A percentile compares a stretch with the other conserved stretches of the same genome.
Evolutionary conservation across 2,113 vertebrate species (phyloP).

Genomic region (Epinephelus fuscoguttatus): DNA sequence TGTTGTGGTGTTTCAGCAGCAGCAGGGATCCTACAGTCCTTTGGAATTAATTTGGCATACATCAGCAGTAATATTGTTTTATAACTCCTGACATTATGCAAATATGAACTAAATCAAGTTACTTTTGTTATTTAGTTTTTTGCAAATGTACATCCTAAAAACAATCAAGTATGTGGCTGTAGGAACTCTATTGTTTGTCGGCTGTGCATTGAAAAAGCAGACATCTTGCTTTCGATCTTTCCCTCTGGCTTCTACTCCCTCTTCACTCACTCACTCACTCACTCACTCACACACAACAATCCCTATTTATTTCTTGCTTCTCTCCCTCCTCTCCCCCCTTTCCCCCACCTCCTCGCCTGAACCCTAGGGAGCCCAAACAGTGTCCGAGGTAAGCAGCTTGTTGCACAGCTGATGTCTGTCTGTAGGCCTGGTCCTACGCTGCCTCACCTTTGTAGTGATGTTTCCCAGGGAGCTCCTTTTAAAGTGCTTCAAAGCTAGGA

Average conservation of each 20-base stretch:
- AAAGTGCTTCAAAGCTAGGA: background rate
- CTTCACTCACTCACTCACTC: constrained; percentile 6
- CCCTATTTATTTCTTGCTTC: constrained; percentile 62
- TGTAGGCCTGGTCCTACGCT: constrained; percentile 8
- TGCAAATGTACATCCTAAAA: background rate
- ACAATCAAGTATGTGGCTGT: constrained; percentile 5
- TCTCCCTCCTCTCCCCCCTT: constrained; percentile 36
- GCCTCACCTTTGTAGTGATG: constrained; percentile 5
- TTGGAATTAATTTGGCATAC: background rate
- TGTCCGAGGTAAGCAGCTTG: constrained; percentile 82
- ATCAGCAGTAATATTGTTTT: background rate
- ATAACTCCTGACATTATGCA: too few species aligned
- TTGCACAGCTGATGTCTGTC: constrained; percentile 27
- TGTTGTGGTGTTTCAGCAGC: constrained; percentile 1
- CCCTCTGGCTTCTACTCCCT: constrained; percentile 7
- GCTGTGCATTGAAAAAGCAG: background rate
- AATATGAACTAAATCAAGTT: background rate
- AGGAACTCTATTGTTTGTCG: constrained; percentile 9
- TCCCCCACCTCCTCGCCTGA: constrained; percentile 37
- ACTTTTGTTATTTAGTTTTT: background rate
- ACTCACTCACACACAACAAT: background rate
- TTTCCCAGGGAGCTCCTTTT: background rate
- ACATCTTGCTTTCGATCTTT: background rate
- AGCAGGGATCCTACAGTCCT: constrained; percentile 33
- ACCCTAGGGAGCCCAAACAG: constrained; percentile 79